These are phyloP conservation scores for Henicopernis longicauda DNA, from an alignment of 2,113 vertebrate genomes.

Conservation along the genomic window DNA sequence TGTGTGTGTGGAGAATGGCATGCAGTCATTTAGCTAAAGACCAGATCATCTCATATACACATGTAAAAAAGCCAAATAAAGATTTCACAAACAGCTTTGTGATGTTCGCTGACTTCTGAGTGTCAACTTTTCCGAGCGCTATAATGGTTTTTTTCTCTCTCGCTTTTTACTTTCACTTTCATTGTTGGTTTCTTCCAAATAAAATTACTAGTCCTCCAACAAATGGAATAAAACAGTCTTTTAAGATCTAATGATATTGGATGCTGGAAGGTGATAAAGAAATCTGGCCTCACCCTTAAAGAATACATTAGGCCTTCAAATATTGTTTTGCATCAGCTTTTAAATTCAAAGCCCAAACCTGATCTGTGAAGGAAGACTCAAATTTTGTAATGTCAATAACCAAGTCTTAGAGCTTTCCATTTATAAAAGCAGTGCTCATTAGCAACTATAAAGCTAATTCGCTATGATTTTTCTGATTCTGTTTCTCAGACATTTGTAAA, in stretches of 20 bases:
- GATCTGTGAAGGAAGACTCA: background rate
- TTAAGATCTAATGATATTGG: background rate
- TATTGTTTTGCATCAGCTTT: background rate
- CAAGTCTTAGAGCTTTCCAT: background rate
- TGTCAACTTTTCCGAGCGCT: background rate
- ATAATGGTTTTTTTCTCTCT: background rate
- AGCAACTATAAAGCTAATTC: background rate
- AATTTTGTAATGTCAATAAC: background rate
- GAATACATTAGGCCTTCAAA: background rate
- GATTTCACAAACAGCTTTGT: background rate
- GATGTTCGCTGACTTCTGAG: background rate
- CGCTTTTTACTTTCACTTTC: background rate
- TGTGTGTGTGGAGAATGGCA: background rate
- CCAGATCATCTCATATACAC: background rate
- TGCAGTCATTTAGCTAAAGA: background rate
- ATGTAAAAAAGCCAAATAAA: background rate
- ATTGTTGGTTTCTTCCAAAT: background rate
- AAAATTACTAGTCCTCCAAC: background rate
- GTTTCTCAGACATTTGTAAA: background rate
- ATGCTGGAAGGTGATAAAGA: background rate
- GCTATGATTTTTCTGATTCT: background rate
- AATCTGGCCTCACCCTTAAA: background rate
- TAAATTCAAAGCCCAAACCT: background rate
- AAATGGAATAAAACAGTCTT: background rate
- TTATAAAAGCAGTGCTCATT: background rate